A percentile compares a stretch with the other conserved stretches of the same genome.
Evolutionary conservation across 1,140 invertebrate genomes (phyloP).

Genomic region (Oedothorax gibbosus): DNA sequence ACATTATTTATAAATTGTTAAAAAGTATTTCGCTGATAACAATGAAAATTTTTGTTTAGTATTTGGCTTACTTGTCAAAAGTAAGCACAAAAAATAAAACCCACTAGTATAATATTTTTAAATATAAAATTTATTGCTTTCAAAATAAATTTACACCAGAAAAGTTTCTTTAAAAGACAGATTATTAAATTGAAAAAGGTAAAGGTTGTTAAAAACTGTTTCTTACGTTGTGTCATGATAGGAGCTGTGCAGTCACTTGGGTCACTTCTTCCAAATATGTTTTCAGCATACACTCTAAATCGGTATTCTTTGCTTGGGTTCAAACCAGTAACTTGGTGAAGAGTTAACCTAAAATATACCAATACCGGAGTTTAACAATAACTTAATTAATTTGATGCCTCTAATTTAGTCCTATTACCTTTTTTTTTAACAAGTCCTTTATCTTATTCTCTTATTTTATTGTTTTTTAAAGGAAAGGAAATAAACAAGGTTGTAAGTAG

Average conservation of each 20-base stretch:
- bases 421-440: too few species aligned
- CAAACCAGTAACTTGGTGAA: slow-evolving; percentile 87
- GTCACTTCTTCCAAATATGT: slow-evolving; percentile 96
- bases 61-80: neutral
- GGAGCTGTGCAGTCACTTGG: slow-evolving; percentile 74
- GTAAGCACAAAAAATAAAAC: too few species aligned
- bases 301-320: slow-evolving; percentile 94
- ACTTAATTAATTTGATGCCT: neutral
- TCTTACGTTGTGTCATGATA: slow-evolving; percentile 61
- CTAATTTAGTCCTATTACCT: too few species aligned
- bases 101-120: too few species aligned
- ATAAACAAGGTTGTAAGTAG: too few species aligned
- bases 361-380: neutral
- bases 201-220: neutral
- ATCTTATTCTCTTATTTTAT: too few species aligned
- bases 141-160: neutral
- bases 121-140: neutral
- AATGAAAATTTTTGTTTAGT: neutral
- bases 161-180: neutral
- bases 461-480: too few species aligned
- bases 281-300: slow-evolving; percentile 96
- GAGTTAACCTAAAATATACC: slow-evolving; percentile 76
- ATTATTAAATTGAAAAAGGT: neutral
- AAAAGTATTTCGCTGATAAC: too few species aligned
- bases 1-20: too few species aligned